Percentiles rank a stretch among this genome's conserved stretches.
Evolutionary conservation across 2,888 invertebrate species (phyloP).

Genomic region (Stratiomys singularior): DNA sequence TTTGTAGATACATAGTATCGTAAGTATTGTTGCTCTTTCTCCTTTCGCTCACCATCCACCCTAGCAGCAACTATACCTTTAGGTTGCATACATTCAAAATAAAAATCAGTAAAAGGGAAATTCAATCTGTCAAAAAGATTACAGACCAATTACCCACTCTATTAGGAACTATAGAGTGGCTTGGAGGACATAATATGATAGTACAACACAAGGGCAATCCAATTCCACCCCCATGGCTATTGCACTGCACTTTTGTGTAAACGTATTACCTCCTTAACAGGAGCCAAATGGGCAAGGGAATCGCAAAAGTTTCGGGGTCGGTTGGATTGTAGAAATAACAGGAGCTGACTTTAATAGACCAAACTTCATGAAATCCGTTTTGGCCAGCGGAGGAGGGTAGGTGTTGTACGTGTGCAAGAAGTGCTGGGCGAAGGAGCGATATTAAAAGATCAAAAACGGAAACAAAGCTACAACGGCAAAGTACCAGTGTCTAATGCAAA

Average conservation of each 20-base stretch:
- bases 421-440: background rate
- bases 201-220: slow-evolving; percentile 25
- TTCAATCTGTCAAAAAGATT: slow-evolving; percentile 68
- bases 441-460: slow-evolving; percentile 6
- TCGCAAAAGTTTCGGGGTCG: slow-evolving; percentile 42
- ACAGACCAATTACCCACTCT: slow-evolving; percentile 64
- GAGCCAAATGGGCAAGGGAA: slow-evolving; percentile 21
- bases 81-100: slow-evolving; percentile 61
- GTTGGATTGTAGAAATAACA: slow-evolving; percentile 18
- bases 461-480: background rate
- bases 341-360: slow-evolving; percentile 60
- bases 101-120: slow-evolving; percentile 66
- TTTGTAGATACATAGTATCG: no score
- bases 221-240: slow-evolving; percentile 30
- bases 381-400: background rate
- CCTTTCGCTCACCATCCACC: background rate
- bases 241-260: slow-evolving; percentile 39
- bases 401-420: background rate
- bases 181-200: background rate
- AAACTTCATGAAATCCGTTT: slow-evolving; percentile 54
- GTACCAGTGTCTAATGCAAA: background rate
- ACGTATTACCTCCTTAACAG: slow-evolving; percentile 35
- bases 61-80: slow-evolving; percentile 16
- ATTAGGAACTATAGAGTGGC: slow-evolving; percentile 48
- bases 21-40: no score